phyloP scores from a whole-genome alignment of 1,140 invertebrate genomes.

The Pseudomyrmex gracilis region DNA sequence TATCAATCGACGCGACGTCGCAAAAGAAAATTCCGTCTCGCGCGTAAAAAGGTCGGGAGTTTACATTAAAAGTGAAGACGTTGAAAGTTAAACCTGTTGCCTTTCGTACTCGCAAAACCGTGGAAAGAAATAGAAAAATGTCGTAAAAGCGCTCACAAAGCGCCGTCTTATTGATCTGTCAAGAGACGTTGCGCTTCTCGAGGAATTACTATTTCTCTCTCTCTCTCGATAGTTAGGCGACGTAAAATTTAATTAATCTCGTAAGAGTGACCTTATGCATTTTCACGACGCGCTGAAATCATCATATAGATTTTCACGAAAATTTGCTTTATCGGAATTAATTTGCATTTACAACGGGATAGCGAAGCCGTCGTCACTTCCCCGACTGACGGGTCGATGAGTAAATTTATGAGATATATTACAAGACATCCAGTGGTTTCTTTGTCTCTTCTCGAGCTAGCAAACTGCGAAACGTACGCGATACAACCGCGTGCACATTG shows the following conservation, averaged over 20 bases:
- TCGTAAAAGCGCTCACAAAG: slow-evolving; percentile 44
- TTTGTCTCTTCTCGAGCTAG: neutral
- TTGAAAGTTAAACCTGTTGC: slow-evolving; percentile 45
- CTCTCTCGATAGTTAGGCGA: neutral
- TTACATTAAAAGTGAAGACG: slow-evolving; percentile 9
- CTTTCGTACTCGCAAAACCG: slow-evolving; percentile 12
- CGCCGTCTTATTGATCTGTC: slow-evolving; percentile 34
- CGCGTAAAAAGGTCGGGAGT: neutral
- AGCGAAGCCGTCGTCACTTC: neutral
- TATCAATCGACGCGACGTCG: slow-evolving; percentile 13
- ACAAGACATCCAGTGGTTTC: slow-evolving; percentile 26
- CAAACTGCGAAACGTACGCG: slow-evolving; percentile 40
- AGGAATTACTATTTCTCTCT: slow-evolving; percentile 24
- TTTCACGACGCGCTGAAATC: neutral
- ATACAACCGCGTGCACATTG: slow-evolving; percentile 46
- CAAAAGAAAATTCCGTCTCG: neutral
- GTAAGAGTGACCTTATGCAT: neutral
- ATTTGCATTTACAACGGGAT: neutral
- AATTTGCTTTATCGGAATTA: slow-evolving; percentile 20
- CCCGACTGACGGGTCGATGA: slow-evolving; percentile 14
- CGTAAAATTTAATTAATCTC: slow-evolving; percentile 46
- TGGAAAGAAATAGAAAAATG: neutral
- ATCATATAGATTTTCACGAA: neutral
- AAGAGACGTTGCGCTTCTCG: neutral
- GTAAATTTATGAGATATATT: slow-evolving; percentile 52